phyloP scores from a whole-genome alignment of 1,140 invertebrate species.

The Eumeta japonica region DNA sequence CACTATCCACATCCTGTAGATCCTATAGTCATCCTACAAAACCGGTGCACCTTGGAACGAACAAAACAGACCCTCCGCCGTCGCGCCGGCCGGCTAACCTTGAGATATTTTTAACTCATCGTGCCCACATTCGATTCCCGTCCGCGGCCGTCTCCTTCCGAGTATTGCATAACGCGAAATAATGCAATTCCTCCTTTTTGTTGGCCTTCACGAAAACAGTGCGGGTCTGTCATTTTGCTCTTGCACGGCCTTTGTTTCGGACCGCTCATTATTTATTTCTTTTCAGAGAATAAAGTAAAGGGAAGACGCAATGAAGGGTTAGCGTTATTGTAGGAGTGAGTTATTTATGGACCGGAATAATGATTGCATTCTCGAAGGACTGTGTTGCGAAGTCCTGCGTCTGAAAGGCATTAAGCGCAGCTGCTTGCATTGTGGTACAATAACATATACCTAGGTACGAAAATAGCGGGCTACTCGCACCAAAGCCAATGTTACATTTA shows the following conservation, averaged over 20 bases:
- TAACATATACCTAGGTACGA: too few species aligned
- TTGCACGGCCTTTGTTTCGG: slow-evolving; percentile 50
- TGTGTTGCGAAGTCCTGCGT: slow-evolving; percentile 33
- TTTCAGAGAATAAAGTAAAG: slow-evolving; percentile 54
- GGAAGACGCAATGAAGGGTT: slow-evolving; percentile 55
- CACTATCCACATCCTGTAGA: too few species aligned
- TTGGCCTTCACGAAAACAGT: slow-evolving; percentile 43
- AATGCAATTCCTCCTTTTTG: slow-evolving; percentile 45
- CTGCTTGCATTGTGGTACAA: not conserved
- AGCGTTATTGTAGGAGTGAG: slow-evolving; percentile 38
- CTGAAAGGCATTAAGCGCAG: not conserved
- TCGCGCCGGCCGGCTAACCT: slow-evolving; percentile 41
- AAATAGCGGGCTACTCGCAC: too few species aligned
- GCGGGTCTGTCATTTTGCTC: slow-evolving; percentile 52
- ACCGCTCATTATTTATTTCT: slow-evolving; percentile 51
- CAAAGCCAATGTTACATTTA: too few species aligned
- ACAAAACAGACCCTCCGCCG: slow-evolving; percentile 47
- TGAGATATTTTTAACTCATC: slow-evolving; percentile 52
- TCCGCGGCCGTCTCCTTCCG: slow-evolving; percentile 45
- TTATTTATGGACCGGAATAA: slow-evolving; percentile 52
- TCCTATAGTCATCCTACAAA: slow-evolving; percentile 38
- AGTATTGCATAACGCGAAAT: slow-evolving; percentile 55
- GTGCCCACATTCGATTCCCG: slow-evolving; percentile 45
- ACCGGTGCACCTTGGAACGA: slow-evolving; percentile 51
- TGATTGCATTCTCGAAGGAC: slow-evolving; percentile 24